These are phyloP conservation scores for Drosophila imparisetae DNA, from an alignment of 2,888 invertebrate genomes.

Conservation along the genomic window DNA sequence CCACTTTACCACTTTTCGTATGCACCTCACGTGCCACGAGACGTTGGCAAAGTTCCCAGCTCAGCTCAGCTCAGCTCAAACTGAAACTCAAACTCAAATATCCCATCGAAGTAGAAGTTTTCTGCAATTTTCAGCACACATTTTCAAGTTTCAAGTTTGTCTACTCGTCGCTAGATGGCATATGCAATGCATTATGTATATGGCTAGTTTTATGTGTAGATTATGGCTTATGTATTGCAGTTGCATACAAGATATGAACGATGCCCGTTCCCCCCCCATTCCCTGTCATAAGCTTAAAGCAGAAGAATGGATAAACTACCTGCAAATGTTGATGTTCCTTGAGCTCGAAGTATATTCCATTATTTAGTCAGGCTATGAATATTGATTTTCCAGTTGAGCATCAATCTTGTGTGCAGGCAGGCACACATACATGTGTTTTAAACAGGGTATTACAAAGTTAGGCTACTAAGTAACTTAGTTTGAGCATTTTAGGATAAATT, in stretches of 20 bases:
- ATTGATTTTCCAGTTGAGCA: not conserved
- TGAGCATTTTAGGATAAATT: not conserved
- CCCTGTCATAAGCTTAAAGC: not conserved
- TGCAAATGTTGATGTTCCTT: not conserved
- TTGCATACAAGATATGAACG: not conserved
- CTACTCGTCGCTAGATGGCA: constrained; percentile 28
- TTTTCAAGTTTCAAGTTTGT: constrained; percentile 61
- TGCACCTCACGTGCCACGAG: constrained; percentile 71
- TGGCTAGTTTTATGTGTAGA: constrained; percentile 21
- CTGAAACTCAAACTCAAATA: constrained; percentile 35
- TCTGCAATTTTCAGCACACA: constrained; percentile 72
- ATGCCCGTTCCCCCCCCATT: not conserved
- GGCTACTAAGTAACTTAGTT: not conserved
- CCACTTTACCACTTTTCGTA: constrained; percentile 45
- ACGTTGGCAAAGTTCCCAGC: constrained; percentile 67
- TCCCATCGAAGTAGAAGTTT: constrained; percentile 59
- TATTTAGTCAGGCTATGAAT: not conserved
- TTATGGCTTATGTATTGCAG: constrained; percentile 31
- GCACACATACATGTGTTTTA: not conserved
- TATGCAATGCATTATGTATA: constrained; percentile 26
- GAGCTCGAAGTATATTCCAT: not conserved
- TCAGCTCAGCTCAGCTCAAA: constrained; percentile 5
- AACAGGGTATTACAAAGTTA: not conserved
- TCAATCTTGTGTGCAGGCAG: not conserved
- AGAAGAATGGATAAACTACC: not conserved